Conservation (phyloP, 2,113 vertebrate species). For the Tursiops truncatus region DNA sequence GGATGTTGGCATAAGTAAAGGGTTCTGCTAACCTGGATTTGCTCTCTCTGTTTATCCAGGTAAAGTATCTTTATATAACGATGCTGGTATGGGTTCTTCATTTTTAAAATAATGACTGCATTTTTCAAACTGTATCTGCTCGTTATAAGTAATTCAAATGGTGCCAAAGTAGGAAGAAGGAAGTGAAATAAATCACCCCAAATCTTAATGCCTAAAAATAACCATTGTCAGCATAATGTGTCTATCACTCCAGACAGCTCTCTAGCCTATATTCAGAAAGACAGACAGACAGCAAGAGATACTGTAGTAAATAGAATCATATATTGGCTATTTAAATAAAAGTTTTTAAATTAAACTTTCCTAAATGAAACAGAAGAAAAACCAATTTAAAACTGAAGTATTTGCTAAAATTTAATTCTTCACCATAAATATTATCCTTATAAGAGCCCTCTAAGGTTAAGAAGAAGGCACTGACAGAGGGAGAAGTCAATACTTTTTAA, state of each 20-base stretch:
- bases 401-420: background rate
- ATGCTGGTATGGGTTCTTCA: background rate
- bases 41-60: background rate
- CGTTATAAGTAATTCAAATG: conserved; percentile 42
- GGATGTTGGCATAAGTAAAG: background rate
- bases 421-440: background rate
- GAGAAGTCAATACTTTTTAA: background rate
- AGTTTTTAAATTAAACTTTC: background rate
- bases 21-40: background rate
- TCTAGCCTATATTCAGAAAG: background rate
- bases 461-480: background rate
- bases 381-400: background rate
- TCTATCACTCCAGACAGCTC: background rate
- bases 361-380: background rate
- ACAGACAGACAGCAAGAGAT: background rate
- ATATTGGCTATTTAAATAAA: background rate
- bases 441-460: background rate
- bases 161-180: background rate
- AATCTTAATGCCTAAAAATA: conserved; percentile 54
- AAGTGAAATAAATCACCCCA: background rate
- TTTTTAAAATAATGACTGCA: conserved; percentile 49
- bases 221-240: background rate
- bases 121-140: conserved; percentile 32
- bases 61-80: background rate
- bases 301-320: background rate